phyloP scores from a whole-genome alignment of 2,888 invertebrate species.

The Micoletzkya japonica region DNA sequence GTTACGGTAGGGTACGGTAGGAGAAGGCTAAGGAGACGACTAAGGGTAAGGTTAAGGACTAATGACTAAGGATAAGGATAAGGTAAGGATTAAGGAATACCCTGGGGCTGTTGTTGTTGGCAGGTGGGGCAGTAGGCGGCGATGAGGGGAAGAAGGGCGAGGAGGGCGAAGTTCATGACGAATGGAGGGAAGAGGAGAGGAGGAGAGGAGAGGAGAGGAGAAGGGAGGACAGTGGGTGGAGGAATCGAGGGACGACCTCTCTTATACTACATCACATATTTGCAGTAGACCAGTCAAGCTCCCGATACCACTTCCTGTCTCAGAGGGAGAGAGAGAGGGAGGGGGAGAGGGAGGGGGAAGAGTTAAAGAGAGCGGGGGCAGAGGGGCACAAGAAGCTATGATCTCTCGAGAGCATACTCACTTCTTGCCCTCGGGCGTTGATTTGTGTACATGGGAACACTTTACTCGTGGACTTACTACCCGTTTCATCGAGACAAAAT shows the following conservation, averaged over 20 bases:
- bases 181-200: background rate
- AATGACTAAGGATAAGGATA: background rate
- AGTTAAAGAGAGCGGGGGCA: background rate
- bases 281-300: background rate
- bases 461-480: too few relatives aligned
- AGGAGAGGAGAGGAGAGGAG: background rate
- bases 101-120: background rate
- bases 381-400: background rate
- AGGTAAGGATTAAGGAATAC: background rate
- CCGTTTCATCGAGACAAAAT: too few relatives aligned
- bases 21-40: background rate
- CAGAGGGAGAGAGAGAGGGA: slow-evolving; percentile 6
- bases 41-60: background rate
- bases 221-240: background rate
- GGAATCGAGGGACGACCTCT: slow-evolving; percentile 20
- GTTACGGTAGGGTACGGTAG: too few relatives aligned
- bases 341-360: background rate
- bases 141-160: slow-evolving; percentile 2
- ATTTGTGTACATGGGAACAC: too few relatives aligned
- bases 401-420: too few relatives aligned
- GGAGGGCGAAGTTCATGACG: background rate
- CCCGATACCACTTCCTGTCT: background rate
- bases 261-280: background rate
- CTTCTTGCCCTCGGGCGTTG: too few relatives aligned
- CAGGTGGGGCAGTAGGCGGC: background rate